Evolutionary conservation across 1,140 invertebrate genomes (phyloP), one percentile per base, ranked within the genome.

Genomic region (Maniola jurtina): DNA sequence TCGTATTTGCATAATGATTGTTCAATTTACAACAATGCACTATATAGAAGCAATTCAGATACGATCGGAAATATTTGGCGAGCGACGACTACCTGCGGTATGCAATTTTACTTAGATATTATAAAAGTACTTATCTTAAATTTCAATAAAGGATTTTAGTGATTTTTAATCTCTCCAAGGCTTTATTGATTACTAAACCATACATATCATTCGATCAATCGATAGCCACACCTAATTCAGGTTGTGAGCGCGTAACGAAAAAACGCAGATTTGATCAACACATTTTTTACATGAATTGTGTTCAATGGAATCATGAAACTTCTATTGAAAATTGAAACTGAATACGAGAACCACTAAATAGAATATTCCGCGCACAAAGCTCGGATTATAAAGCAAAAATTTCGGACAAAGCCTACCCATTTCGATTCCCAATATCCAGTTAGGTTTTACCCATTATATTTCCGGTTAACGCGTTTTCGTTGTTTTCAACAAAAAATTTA

Each of bases 371-470:
- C 35, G 8, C 55, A 57, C 34, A 57, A 38, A 36, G n/a, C 10
- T 14, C 10, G 55, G 34, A 38, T 38, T 57, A 57, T 38, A 15
- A 57, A 57, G n/a, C 34, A 34, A 57, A 57, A 57, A 38, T 57
- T 8, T 15, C 10, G 7, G 14, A 35, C 6, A 57, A 57, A 57
- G 55, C 55, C 55, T 36, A 36, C 55, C 14, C 34, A 34, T 57
- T 57, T 8, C 14, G 13, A 57, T 57, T 40, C 36, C 35, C 14
- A 14, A 57, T 57, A 40, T 38, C 6, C 36, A 57, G 35, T 38
- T 57, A 57, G 38, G 38, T 57, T 38, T n/a, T 25, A 25, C 25
- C 25, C 4, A 25, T 57, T 14, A 57, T 14, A 57, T 57, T 57
- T 57, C 34, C 55, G 55, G 35, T 34, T 40, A 40, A 57, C 34